Conservation (phyloP, 92 coral and sea anemone genomes). For the Hydrozoanthus gracilis region DNA sequence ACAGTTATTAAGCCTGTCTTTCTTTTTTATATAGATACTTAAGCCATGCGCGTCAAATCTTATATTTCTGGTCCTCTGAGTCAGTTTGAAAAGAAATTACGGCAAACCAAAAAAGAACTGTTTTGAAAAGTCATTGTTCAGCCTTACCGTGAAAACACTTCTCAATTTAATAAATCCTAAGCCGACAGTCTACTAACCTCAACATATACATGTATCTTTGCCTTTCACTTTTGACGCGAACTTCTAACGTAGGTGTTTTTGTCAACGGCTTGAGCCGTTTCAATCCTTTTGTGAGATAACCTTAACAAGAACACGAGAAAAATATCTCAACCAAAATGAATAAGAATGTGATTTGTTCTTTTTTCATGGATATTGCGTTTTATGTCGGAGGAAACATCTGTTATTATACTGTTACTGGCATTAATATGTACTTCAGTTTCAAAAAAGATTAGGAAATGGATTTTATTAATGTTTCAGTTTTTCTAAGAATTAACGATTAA, state of each 20-base stretch:
- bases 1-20: no score
- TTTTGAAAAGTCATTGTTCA: neutral
- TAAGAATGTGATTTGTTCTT: neutral
- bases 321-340: conserved; percentile 3
- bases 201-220: neutral
- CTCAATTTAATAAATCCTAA: neutral
- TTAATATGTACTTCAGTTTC: neutral
- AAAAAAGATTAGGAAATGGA: neutral
- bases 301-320: conserved; percentile 8
- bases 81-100: neutral
- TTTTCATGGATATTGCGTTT: neutral
- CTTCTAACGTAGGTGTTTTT: neutral
- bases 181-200: neutral
- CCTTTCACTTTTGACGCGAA: neutral
- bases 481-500: neutral
- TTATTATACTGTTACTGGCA: neutral
- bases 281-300: neutral
- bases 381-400: neutral
- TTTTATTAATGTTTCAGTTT: neutral
- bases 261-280: neutral
- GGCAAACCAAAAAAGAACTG: neutral
- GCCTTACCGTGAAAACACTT: neutral
- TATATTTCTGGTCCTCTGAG: neutral
- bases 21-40: no score
- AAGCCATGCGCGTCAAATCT: no score